Percentiles rank a stretch among this genome's conserved stretches.
phyloP scores from a whole-genome alignment of 2,888 invertebrate genomes.

The Dione vanillae region DNA sequence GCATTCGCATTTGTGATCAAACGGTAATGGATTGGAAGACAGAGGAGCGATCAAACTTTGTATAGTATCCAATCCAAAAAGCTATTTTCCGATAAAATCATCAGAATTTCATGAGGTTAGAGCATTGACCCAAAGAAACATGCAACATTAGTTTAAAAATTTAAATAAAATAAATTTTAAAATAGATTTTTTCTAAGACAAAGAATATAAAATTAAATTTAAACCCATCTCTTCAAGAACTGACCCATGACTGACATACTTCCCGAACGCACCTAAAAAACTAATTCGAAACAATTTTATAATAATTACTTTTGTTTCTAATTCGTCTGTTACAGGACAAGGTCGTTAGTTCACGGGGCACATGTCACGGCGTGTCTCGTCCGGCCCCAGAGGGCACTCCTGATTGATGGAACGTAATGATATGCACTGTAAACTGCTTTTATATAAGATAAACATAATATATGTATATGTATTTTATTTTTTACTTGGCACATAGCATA shows the following conservation, averaged over 20 bases:
- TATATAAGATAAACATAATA: slow-evolving; percentile 1
- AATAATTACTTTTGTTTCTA: slow-evolving; percentile 29
- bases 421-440: slow-evolving; percentile 32
- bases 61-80: too few species aligned
- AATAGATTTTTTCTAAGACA: too few species aligned
- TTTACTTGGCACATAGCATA: not conserved
- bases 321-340: slow-evolving; percentile 31
- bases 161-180: too few species aligned
- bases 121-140: too few species aligned
- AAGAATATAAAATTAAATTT: not conserved
- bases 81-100: too few species aligned
- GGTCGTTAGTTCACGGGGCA: slow-evolving; percentile 44
- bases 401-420: slow-evolving; percentile 47
- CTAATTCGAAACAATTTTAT: slow-evolving; percentile 4
- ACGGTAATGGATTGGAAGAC: too few species aligned
- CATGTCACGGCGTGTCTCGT: slow-evolving; percentile 37
- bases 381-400: slow-evolving; percentile 40
- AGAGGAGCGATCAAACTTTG: too few species aligned
- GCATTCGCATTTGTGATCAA: too few species aligned
- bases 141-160: too few species aligned
- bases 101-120: too few species aligned
- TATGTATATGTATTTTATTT: not conserved
- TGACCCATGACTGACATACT: not conserved
- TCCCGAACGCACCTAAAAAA: not conserved
- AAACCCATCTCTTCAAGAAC: not conserved